Evolutionary conservation across 2,888 invertebrate genomes (phyloP).

Genomic region (Junonia oenone): DNA sequence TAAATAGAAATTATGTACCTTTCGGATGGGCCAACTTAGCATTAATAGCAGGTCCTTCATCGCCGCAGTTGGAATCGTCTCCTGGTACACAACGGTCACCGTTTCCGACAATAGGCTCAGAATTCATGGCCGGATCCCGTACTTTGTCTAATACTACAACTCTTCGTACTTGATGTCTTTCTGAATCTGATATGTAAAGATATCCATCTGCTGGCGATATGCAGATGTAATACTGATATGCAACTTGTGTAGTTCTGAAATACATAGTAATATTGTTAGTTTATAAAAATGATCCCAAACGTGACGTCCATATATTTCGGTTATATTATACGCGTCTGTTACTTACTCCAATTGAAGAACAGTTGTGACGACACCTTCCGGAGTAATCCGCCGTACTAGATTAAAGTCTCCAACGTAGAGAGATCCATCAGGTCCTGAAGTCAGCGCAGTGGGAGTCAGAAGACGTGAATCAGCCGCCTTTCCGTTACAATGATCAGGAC

Average conservation of each 20-base stretch:
- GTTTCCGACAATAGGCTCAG: slow-evolving; percentile 91
- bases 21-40: slow-evolving; percentile 97
- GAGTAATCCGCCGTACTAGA: slow-evolving; percentile 92
- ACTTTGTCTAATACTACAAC: slow-evolving; percentile 89
- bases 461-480: slow-evolving; percentile 92
- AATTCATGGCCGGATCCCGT: slow-evolving; percentile 89
- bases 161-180: slow-evolving; percentile 92
- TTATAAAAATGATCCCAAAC: not conserved
- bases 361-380: slow-evolving; percentile 93
- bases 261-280: slow-evolving; percentile 6
- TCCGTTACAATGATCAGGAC: slow-evolving; percentile 92
- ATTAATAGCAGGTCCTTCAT: slow-evolving; percentile 93
- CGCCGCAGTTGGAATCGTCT: slow-evolving; percentile 96
- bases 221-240: slow-evolving; percentile 97
- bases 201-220: slow-evolving; percentile 97
- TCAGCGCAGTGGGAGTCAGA: slow-evolving; percentile 94
- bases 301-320: not conserved
- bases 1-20: slow-evolving; percentile 78
- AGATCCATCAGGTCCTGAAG: slow-evolving; percentile 97
- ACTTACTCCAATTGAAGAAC: slow-evolving; percentile 90
- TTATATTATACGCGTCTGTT: not conserved
- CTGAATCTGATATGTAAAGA: slow-evolving; percentile 97
- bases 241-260: slow-evolving; percentile 94
- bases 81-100: slow-evolving; percentile 97
- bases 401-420: slow-evolving; percentile 98